phyloP scores from a whole-genome alignment of 2,113 vertebrate species.

The Myiopsitta monachus region DNA sequence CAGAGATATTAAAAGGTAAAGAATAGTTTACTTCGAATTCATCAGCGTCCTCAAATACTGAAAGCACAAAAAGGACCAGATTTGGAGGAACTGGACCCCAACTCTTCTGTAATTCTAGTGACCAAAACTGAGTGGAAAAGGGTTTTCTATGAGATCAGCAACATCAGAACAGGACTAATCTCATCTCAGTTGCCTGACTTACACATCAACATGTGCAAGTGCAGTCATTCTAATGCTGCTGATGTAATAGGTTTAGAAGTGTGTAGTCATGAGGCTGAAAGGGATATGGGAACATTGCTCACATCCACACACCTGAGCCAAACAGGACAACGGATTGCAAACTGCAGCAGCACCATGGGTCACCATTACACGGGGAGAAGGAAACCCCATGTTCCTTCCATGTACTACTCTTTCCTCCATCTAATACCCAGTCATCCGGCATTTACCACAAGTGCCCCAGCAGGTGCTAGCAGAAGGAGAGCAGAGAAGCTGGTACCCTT shows the following conservation, averaged over 20 bases:
- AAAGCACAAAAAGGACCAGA: neutral
- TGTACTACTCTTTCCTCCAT: neutral
- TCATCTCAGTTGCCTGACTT: neutral
- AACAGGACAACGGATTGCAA: neutral
- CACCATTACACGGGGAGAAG: neutral
- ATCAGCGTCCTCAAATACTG: neutral
- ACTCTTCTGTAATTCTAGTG: neutral
- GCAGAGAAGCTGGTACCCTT: neutral
- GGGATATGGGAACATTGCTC: neutral
- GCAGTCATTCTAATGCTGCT: neutral
- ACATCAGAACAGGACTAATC: neutral
- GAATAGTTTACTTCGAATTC: neutral
- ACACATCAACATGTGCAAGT: neutral
- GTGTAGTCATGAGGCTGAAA: neutral
- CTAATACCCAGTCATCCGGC: too few relatives aligned
- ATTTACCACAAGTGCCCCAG: neutral
- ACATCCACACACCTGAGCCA: neutral
- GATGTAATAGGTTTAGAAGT: neutral
- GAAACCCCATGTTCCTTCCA: neutral
- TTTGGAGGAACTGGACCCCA: neutral
- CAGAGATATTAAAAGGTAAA: neutral
- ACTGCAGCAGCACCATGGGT: accelerated
- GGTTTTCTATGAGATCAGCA: neutral
- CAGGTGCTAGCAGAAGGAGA: neutral
- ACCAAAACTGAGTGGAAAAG: neutral